Conservation (phyloP, 2,113 vertebrate genomes). For the Alethe diademata region DNA sequence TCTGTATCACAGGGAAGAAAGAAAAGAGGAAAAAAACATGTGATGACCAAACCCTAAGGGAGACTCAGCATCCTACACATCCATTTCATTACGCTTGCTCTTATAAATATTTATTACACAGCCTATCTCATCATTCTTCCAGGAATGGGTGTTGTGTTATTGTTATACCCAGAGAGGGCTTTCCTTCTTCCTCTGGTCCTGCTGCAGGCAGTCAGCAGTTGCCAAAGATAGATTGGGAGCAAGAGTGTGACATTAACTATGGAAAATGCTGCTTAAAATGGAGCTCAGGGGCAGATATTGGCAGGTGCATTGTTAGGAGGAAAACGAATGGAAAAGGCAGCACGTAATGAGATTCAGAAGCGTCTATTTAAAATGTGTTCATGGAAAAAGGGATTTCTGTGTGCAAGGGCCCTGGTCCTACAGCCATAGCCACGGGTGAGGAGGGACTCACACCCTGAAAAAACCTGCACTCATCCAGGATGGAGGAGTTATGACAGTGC, state of each 20-base stretch:
- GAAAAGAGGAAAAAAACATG: slow-evolving; percentile 23
- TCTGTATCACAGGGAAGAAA: slow-evolving; percentile 49
- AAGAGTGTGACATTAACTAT: slow-evolving; percentile 29
- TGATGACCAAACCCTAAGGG: slow-evolving; percentile 64
- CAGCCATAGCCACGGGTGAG: background rate
- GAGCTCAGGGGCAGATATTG: slow-evolving; percentile 49
- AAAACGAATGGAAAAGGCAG: slow-evolving; percentile 21
- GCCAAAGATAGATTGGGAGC: slow-evolving; percentile 16
- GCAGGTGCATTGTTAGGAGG: slow-evolving; percentile 45
- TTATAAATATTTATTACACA: slow-evolving; percentile 70
- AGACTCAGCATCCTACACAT: slow-evolving; percentile 18
- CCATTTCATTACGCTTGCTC: slow-evolving; percentile 64
- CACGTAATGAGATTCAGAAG: slow-evolving; percentile 19
- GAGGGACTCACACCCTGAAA: background rate
- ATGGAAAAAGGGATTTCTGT: slow-evolving; percentile 6
- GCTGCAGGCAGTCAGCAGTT: slow-evolving; percentile 21
- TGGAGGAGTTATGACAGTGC: background rate
- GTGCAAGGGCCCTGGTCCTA: background rate
- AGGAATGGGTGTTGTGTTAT: slow-evolving; percentile 44
- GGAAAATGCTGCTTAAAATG: slow-evolving; percentile 50
- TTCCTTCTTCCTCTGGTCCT: slow-evolving; percentile 15
- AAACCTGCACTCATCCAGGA: fast-evolving
- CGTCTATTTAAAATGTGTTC: background rate
- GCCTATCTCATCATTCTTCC: slow-evolving; percentile 55
- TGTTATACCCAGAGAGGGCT: slow-evolving; percentile 7